Evolutionary conservation across 2,888 invertebrate genomes (phyloP), one percentile per base, ranked within the genome.

Genomic region (Pseudococcus longispinus): DNA sequence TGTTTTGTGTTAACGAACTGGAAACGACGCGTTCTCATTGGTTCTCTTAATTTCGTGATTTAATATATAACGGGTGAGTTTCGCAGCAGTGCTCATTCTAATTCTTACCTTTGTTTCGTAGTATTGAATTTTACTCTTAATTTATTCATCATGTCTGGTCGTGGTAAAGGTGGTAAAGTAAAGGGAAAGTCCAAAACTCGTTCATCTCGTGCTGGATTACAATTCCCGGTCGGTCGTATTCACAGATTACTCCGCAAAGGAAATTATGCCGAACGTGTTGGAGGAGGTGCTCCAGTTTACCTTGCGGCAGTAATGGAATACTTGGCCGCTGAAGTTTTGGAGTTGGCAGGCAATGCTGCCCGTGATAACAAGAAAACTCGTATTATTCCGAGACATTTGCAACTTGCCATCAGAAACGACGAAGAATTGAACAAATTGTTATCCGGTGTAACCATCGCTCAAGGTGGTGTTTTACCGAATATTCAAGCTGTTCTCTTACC

Each of bases 391-490:
- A 92, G 96, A 83, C 96, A 96, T 90, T 91, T 96, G 32, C 94
- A 96, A 90, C 90, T 96, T 88, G 96, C 96, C 29, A 94, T 96
- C 88, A 92, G 95, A 23, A 96, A 95, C 90, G 96, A 96, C 90
- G 95, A 96, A 89, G 96, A 96, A 90, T 91, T 96, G 89, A 95
- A 95, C 90, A 94, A 94, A 90, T 91, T 96, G 65, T 91, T 96
- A 8, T 92, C 93, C 0, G 94, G 94, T 60, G 96, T 96, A 1
- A 96, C 95, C n/a, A 96, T 96, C 90, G 94, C 95, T 26, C 95
- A 96, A 91, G 96, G 96, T 88, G 96, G 96, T 89, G 96, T 96
- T 0, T 90, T 97, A 90, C 96, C 96, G 0, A 94, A 87, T 42
- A 88, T 88, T 20, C 88, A 88, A 70, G 88, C 88, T 9, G 85